Conservation (phyloP, 2,113 vertebrate genomes). For the Cephalopholis sonnerati region DNA sequence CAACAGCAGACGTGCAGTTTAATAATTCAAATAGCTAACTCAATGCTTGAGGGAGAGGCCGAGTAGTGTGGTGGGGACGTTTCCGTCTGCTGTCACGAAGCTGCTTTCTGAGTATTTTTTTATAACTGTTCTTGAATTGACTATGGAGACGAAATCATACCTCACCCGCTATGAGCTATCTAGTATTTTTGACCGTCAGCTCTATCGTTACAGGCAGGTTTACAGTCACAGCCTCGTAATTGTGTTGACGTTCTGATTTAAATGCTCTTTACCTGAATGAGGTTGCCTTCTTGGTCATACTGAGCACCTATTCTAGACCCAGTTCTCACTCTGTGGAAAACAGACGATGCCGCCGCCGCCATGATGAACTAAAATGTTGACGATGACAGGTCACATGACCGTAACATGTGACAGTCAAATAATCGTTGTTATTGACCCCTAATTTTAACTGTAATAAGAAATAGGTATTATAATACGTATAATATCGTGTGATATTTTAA, state of each 20-base stretch:
- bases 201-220: no score
- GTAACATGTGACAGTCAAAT: background rate
- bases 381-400: conserved; percentile 72
- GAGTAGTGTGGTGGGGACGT: background rate
- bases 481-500: background rate
- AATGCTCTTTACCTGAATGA: conserved; percentile 80
- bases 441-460: background rate
- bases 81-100: background rate
- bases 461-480: background rate
- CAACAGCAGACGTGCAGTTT: background rate
- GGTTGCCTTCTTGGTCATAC: conserved; percentile 85
- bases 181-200: background rate
- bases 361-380: conserved; percentile 58
- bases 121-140: background rate
- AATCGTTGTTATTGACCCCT: background rate
- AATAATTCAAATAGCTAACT: background rate
- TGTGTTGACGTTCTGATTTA: rapidly evolving
- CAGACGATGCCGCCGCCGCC: conserved; percentile 81
- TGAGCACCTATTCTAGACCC: conserved; percentile 84
- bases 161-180: no score
- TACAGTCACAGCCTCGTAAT: no score
- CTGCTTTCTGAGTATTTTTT: background rate
- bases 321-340: conserved; percentile 83
- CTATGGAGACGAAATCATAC: no score
- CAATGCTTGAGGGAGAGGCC: background rate